Evolutionary conservation across 2,797 vertebrate species (phyloP).

Genomic region (Chelon labrosus): DNA sequence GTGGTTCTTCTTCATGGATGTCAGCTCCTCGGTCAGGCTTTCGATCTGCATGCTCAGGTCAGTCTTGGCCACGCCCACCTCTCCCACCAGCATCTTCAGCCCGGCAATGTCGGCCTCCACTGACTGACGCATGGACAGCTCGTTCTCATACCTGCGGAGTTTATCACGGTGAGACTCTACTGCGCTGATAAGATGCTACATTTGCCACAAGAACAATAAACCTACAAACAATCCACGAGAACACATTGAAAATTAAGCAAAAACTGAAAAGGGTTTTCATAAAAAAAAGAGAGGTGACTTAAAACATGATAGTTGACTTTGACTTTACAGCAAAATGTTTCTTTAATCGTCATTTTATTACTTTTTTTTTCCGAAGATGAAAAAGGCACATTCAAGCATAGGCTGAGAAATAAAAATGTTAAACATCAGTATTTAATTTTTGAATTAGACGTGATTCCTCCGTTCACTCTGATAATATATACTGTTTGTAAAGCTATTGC

Average conservation of each 20-base stretch:
- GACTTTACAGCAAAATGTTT: too few relatives aligned
- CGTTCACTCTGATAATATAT: too few relatives aligned
- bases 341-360: too few relatives aligned
- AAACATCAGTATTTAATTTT: too few relatives aligned
- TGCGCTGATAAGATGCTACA: not conserved
- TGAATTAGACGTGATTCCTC: too few relatives aligned
- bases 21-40: constrained; percentile 72
- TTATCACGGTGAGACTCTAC: not conserved
- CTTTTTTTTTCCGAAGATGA: too few relatives aligned
- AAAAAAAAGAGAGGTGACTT: too few relatives aligned
- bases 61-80: constrained; percentile 64
- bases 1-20: constrained; percentile 76
- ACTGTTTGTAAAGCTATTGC: not conserved
- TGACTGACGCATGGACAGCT: constrained; percentile 75
- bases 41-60: constrained; percentile 80
- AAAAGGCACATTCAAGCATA: too few relatives aligned
- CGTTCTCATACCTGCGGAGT: constrained; percentile 77
- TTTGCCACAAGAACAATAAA: not conserved
- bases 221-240: not conserved
- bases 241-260: not conserved
- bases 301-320: too few relatives aligned
- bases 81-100: constrained; percentile 72
- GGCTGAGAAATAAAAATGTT: too few relatives aligned
- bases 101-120: constrained; percentile 81
- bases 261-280: not conserved